Percentiles rank a stretch among this genome's conserved stretches.
phyloP scores from a whole-genome alignment of 2,888 invertebrate species.

The Yponomeuta malinellus region DNA sequence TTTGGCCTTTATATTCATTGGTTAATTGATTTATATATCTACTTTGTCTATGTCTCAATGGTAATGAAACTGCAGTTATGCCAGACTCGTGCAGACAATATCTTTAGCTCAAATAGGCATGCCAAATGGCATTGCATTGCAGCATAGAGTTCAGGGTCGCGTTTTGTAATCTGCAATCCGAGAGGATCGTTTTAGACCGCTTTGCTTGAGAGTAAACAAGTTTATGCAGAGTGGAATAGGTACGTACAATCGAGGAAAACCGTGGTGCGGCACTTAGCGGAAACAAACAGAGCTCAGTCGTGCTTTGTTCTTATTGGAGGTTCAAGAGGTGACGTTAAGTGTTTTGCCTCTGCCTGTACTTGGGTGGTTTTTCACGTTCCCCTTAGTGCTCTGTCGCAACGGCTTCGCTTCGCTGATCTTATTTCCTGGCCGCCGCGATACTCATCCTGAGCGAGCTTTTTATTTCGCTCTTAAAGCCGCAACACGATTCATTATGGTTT shows the following conservation, averaged over 20 bases:
- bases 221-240: not conserved
- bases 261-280: not conserved
- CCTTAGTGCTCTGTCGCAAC: conserved; percentile 21
- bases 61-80: conserved; percentile 13
- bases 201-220: not conserved
- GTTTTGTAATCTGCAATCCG: conserved; percentile 29
- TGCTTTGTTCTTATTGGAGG: not conserved
- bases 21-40: too few species aligned
- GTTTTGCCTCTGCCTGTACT: not conserved
- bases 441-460: not conserved
- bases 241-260: not conserved
- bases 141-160: conserved; percentile 39
- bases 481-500: not conserved
- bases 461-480: not conserved
- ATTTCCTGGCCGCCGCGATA: conserved; percentile 24
- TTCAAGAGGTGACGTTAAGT: not conserved
- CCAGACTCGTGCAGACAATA: conserved; percentile 27
- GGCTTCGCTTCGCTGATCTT: conserved; percentile 28
- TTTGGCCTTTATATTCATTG: too few species aligned
- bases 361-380: not conserved
- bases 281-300: not conserved
- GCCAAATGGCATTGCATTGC: conserved; percentile 36
- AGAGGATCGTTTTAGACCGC: conserved; percentile 6
- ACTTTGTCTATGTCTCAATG: not conserved
- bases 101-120: conserved; percentile 34